Evolutionary conservation across 1,140 invertebrate species (phyloP), one percentile per base, ranked within the genome.

Genomic region (Acyrthosiphon pisum): DNA sequence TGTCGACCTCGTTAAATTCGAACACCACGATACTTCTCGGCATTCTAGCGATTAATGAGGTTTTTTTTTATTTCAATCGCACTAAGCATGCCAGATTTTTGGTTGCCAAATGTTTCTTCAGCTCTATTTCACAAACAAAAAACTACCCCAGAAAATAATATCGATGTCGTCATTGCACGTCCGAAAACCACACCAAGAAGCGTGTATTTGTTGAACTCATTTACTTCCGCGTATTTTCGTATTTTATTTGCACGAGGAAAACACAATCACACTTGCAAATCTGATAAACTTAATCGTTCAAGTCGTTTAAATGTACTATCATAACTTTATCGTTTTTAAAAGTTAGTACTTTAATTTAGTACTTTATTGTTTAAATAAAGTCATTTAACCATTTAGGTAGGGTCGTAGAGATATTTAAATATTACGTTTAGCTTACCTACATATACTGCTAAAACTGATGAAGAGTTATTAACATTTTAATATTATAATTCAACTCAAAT

Each of bases 51-150:
- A 76, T 76, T 76, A 76, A 76, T 76, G 30, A n/a, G 60, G 60
- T 68, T 68, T 68, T 76, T 60, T 76, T 76, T 76, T 76, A 76
- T 76, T 76, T 76, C 60, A 76, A 76, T 76, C 60, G 60, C 4
- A 76, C 30, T 76, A 76, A 76, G 60, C 60, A 76, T 76, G 60
- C 60, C 60, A 76, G 60, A 76, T 76, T 76, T 76, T 76, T 76
- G 60, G 60, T 76, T 76, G 60, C 60, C 60, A 76, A 76, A 76
- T 76, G 60, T 76, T 76, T 76, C 30, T 76, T 76, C 60, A 76
- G 30, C 60, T 76, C 60, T 76, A 6, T 76, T 76, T 76, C 60
- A n/a, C 60, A 6, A 68, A 68, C 3, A 53, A 53, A 53, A 30
- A 76, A 76, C 60, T 76, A 76, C 60, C 60, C 60, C 60, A 76